Base-by-base conservation (phyloP, 2,113 vertebrate genomes). In the Brachirus orientalis region DNA sequence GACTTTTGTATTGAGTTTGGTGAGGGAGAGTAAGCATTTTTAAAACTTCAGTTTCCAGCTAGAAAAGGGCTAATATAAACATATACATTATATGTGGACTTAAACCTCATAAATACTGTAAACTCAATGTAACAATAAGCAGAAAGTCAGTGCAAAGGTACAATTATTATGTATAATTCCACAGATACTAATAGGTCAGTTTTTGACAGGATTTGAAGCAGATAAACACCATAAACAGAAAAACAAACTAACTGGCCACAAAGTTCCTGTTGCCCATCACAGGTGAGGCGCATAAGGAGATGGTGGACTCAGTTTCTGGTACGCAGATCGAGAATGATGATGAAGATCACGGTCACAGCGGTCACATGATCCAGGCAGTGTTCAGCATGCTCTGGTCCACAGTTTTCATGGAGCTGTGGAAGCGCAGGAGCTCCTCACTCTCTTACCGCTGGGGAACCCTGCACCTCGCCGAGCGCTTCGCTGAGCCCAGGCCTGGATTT, bases 371-470 rank as follows among this genome's bases (percentile, higher is more conserved):
- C 38, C 93, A 92, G 86, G 93, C 94, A 0, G 41, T 91, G 35
- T 93, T 95, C 84, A 94, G 92, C 80, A 93, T 95, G 90, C 68
- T 94, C 10, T 95, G 94, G 94, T 94, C 92, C 58, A 94, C 94
- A 0, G 71, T 95, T 28, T 56, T 94, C 37, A 91, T 95, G 77
- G 93, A 94, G 89, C 33, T 94, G 63, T 95, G 94, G 94, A 95
- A 95, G 53, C 87, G 94, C 1, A 87, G 91, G 7, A 94, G 92
- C 59, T 51, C 90, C 3, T 54, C 84, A 1, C 79, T 92, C 12
- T 91, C 94, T 9, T 93, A 93, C 85, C 82, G 66, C 28, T 95
- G 94, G 94, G 94, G 94, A 8, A 90, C 85, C 8, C 55, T 92
- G 63, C 66, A 89, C 37, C 87, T 94, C 1, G 80, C 92, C 0